These are phyloP conservation scores for Sardina pilchardus DNA, from an alignment of 2,113 vertebrate species.

Conservation along the genomic window DNA sequence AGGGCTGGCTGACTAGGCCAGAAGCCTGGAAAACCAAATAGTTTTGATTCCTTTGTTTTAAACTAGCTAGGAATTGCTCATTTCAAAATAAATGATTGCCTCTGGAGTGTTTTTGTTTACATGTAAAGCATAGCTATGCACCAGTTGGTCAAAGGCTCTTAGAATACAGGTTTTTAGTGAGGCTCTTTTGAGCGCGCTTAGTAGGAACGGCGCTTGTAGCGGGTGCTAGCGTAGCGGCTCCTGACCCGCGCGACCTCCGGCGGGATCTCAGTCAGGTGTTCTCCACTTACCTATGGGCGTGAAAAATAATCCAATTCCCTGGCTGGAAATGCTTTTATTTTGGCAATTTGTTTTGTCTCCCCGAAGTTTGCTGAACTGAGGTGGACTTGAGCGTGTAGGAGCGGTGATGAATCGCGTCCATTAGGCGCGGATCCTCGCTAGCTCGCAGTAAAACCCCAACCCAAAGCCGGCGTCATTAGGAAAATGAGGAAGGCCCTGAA, in stretches of 20 bases:
- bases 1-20: too few species aligned
- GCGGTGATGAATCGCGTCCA: constrained; percentile 75
- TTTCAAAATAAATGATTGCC: neutral
- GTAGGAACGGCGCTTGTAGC: neutral
- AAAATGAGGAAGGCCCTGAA: constrained; percentile 79
- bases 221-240: constrained; percentile 31
- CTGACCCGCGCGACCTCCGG: constrained; percentile 32
- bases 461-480: constrained; percentile 80
- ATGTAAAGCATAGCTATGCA: too few species aligned
- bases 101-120: neutral
- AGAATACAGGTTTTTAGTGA: too few species aligned
- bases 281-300: constrained; percentile 58
- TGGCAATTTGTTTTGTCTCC: constrained; percentile 71
- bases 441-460: constrained; percentile 77
- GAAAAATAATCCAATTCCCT: constrained; percentile 70
- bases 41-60: neutral
- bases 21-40: neutral
- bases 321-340: constrained; percentile 66
- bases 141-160: too few species aligned
- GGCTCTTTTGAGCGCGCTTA: neutral
- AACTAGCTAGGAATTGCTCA: neutral
- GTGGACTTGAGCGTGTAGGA: constrained; percentile 67
- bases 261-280: constrained; percentile 32
- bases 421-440: constrained; percentile 72
- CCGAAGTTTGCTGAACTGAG: constrained; percentile 67